Evolutionary conservation across 2,888 invertebrate species (phyloP).

Genomic region (Drosophila ezoana): DNA sequence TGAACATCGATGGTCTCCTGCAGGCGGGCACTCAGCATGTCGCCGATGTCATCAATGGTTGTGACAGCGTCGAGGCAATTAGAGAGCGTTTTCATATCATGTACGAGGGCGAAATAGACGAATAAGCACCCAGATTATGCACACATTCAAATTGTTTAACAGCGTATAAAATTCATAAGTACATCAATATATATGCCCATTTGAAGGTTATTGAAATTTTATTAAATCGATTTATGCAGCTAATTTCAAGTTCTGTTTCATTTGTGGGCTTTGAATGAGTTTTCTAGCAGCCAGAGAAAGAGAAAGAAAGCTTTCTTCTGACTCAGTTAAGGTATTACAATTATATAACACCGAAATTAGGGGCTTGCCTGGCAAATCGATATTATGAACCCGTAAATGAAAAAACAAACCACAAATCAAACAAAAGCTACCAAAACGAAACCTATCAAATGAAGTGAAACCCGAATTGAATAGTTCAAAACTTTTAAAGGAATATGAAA

Average conservation of each 20-base stretch:
- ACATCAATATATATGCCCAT: neutral
- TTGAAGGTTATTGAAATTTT: neutral
- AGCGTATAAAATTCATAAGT: constrained; percentile 6
- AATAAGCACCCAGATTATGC: neutral
- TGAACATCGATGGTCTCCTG: constrained; percentile 33
- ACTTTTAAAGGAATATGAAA: too few species aligned
- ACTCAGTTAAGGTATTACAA: too few species aligned
- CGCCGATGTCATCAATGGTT: constrained; percentile 34
- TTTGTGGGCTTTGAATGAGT: too few species aligned
- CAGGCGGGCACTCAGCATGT: constrained; percentile 28
- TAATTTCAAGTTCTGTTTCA: neutral
- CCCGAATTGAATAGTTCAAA: too few species aligned
- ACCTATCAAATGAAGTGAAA: too few species aligned
- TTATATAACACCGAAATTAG: too few species aligned
- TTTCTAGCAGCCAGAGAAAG: too few species aligned
- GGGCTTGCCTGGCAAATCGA: too few species aligned
- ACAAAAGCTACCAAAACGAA: too few species aligned
- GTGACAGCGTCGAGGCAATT: constrained; percentile 23
- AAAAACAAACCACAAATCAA: too few species aligned
- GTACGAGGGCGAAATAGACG: constrained; percentile 4
- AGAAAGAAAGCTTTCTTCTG: too few species aligned
- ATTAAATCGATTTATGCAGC: neutral
- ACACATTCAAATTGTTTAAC: neutral
- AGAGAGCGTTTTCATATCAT: constrained; percentile 35
- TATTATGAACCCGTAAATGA: too few species aligned